Evolutionary conservation across 2,888 invertebrate genomes (phyloP).

Genomic region (Disparrhopalites patrizii): DNA sequence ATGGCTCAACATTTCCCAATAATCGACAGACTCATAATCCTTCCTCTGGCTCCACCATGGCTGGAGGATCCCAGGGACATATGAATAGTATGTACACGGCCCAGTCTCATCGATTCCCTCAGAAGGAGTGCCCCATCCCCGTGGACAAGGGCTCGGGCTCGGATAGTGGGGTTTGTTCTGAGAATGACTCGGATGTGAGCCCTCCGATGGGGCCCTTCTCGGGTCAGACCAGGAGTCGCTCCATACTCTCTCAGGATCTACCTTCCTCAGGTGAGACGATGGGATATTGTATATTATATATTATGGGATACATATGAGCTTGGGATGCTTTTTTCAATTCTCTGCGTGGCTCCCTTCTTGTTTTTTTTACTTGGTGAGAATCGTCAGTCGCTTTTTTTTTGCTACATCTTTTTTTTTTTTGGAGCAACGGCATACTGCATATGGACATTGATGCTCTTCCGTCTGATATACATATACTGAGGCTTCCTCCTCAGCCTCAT

Average conservation of each 20-base stretch:
- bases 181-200: slow-evolving; percentile 45
- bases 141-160: slow-evolving; percentile 44
- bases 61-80: no score
- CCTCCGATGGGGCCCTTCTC: slow-evolving; percentile 33
- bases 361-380: neutral
- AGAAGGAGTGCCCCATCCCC: slow-evolving; percentile 25
- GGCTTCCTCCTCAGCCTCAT: neutral
- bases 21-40: slow-evolving; percentile 24
- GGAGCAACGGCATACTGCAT: no score
- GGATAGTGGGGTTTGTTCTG: slow-evolving; percentile 46
- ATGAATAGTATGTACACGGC: slow-evolving; percentile 16
- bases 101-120: slow-evolving; percentile 19
- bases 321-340: neutral
- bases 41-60: neutral
- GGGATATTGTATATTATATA: neutral
- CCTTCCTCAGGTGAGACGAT: slow-evolving; percentile 31
- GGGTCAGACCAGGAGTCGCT: slow-evolving; percentile 29
- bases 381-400: neutral
- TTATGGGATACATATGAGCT: no score
- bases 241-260: slow-evolving; percentile 35
- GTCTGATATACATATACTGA: no score
- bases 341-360: neutral
- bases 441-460: no score
- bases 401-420: no score
- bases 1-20: slow-evolving; percentile 37